Evolutionary conservation across 2,113 vertebrate species (phyloP).

Genomic region (Poicephalus gulielmi): DNA sequence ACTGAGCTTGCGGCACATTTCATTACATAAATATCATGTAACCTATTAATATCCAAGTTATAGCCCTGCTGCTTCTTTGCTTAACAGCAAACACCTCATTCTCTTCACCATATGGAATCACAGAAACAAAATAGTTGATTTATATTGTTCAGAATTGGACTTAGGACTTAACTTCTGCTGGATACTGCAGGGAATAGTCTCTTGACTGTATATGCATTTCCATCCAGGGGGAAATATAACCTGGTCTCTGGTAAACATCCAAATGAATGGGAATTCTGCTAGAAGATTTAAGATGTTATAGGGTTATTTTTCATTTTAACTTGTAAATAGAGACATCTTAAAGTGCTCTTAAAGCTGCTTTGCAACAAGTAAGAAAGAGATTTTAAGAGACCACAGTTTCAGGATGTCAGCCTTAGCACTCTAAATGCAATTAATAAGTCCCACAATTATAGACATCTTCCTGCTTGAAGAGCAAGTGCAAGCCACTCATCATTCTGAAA

Average conservation of each 20-base stretch:
- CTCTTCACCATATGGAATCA: background rate
- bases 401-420: slow-evolving; percentile 31
- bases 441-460: slow-evolving; percentile 15
- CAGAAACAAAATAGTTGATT: background rate
- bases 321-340: slow-evolving; percentile 14
- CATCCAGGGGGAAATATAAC: background rate
- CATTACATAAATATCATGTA: background rate
- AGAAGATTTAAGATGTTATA: background rate
- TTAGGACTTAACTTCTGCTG: background rate
- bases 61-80: background rate
- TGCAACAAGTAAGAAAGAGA: slow-evolving; percentile 2
- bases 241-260: background rate
- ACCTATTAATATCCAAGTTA: background rate
- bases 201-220: background rate
- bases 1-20: background rate
- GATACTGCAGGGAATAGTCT: background rate
- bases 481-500: slow-evolving; percentile 32
- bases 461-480: background rate
- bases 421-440: slow-evolving; percentile 14
- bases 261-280: background rate
- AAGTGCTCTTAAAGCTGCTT: slow-evolving; percentile 30
- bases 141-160: background rate
- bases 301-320: background rate
- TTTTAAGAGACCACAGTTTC: slow-evolving; percentile 40
- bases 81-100: background rate